Evolutionary conservation across 1,140 invertebrate genomes (phyloP), one percentile per base, ranked within the genome.

Genomic region (Lethocerus indicus): DNA sequence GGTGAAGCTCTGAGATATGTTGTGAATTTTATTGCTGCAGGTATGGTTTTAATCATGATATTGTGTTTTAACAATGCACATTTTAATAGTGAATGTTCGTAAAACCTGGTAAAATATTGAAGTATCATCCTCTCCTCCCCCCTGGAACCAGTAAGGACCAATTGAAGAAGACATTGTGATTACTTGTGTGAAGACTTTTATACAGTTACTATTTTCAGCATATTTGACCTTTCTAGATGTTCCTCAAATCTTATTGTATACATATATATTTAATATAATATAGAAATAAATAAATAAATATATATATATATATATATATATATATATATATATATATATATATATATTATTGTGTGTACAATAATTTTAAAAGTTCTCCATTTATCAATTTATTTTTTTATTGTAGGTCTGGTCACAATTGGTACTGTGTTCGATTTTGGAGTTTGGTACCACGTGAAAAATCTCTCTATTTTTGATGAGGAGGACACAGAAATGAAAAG

Each of bases 391-490:
- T 16, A 29, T 24, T 16, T 29, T 24, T 28, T 21, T 32, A 50
- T 61, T 63, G 40, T 64, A 64, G 70, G 66, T 55, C 79, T 80
- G 50, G 71, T 79, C 14, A 61, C 69, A 18, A 68, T 81, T 51
- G 77, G 78, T 2, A 72, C 74, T 7, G 7, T 78, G 2, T 79
- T 78, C 54, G 78, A 81, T 55, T 58, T 71, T 29, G 74, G 71
- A 12, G 75, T 81, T 1, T 80, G 77, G 76, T 79, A 76, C 61
- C 76, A 71, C 54, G 74, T 78, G 0, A 79, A 78, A 60, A 71
- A 76, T 50, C 64, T 81, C 5, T 73, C 78, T 61, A 79, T 81
- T 56, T 81, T 80, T 58, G 76, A 81, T 54, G 77, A 78, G 54
- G 73, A 76, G 7, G 48, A 42, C 56, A 40, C 35, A 32, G 53